A percentile compares a stretch with the other conserved stretches of the same genome.
phyloP scores from a whole-genome alignment of 2,113 vertebrate genomes.

The Oplegnathus fasciatus region DNA sequence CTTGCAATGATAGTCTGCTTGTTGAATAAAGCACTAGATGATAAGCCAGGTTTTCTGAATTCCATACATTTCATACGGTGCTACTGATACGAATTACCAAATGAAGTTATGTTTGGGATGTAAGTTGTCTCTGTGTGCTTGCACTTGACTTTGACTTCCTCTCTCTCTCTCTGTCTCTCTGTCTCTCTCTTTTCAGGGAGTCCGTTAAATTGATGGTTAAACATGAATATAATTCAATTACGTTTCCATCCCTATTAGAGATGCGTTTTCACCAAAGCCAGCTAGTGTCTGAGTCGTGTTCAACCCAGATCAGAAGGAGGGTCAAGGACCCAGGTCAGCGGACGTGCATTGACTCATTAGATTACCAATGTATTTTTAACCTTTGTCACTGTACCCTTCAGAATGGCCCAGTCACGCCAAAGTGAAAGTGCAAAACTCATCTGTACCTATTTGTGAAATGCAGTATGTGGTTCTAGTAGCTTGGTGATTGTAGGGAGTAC shows the following conservation, averaged over 20 bases:
- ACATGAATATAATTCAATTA: slow-evolving; percentile 18
- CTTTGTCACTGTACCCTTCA: neutral
- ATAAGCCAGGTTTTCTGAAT: slow-evolving; percentile 5
- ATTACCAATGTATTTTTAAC: neutral
- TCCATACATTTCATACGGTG: neutral
- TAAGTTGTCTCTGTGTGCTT: neutral
- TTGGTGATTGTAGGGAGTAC: neutral
- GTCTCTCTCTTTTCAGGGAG: neutral
- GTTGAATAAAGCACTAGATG: neutral
- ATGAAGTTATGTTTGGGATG: neutral
- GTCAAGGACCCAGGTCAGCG: neutral
- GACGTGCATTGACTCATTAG: neutral
- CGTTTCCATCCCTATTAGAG: neutral
- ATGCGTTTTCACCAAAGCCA: neutral
- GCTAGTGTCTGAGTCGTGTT: neutral
- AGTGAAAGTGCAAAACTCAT: neutral
- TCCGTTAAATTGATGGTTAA: slow-evolving; percentile 1
- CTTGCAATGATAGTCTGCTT: neutral
- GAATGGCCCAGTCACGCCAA: neutral
- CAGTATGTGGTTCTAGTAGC: neutral
- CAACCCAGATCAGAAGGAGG: neutral
- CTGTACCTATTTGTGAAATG: too few relatives aligned
- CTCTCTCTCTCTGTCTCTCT: neutral
- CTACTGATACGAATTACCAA: neutral
- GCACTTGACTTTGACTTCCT: neutral